phyloP scores from a whole-genome alignment of 2,888 invertebrate genomes.

The Sesia bembeciformis region DNA sequence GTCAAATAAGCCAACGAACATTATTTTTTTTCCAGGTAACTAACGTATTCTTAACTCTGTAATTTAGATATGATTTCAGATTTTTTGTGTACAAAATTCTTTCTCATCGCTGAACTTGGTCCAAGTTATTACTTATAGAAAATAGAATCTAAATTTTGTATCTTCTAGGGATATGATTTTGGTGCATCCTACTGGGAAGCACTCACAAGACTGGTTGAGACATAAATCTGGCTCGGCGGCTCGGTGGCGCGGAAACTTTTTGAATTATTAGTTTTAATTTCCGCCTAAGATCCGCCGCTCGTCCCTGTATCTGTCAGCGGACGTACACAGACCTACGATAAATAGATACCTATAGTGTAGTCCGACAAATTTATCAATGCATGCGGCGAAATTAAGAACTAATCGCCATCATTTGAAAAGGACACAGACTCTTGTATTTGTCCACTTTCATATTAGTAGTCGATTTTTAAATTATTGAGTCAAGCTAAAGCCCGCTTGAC shows the following conservation, averaged over 20 bases:
- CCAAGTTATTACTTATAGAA: not conserved
- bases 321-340: conserved; percentile 26
- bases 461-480: no score
- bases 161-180: conserved; percentile 8
- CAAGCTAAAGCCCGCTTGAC: no score
- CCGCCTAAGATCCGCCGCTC: conserved; percentile 69
- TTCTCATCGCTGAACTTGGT: not conserved
- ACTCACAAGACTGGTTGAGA: conserved; percentile 60
- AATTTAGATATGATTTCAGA: no score
- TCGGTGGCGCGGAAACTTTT: conserved; percentile 73
- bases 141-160: not conserved
- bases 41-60: no score
- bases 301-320: conserved; percentile 66
- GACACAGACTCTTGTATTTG: no score
- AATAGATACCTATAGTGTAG: conserved; percentile 6
- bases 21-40: no score
- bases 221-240: conserved; percentile 68
- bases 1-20: no score
- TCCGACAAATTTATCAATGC: no score
- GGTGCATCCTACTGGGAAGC: conserved; percentile 35
- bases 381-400: no score
- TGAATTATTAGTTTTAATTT: conserved; percentile 77
- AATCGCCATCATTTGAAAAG: no score
- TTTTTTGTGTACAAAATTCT: no score
- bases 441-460: no score